Conservation (phyloP, 2,797 vertebrate species). For the Columba guinea region DNA sequence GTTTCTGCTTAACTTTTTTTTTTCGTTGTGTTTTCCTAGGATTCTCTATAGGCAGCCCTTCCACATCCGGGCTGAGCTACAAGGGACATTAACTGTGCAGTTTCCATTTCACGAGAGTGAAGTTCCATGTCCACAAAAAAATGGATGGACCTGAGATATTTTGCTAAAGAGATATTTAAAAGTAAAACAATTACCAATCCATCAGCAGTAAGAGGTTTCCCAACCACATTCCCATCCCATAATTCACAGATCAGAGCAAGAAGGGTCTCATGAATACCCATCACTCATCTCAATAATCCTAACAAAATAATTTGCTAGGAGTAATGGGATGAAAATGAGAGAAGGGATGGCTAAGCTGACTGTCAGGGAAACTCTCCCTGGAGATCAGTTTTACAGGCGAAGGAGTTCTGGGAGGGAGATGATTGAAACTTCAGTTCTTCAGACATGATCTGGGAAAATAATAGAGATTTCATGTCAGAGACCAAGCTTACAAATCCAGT, state of each 20-base stretch:
- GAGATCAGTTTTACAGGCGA: not conserved
- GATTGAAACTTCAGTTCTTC: not conserved
- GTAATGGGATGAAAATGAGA: conserved; percentile 22
- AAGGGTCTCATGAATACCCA: not conserved
- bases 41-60: not conserved
- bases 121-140: conserved; percentile 7
- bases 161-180: conserved; percentile 39
- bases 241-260: not conserved
- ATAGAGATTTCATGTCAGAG: not conserved
- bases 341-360: not conserved
- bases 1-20: not conserved
- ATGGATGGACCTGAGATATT: conserved; percentile 37
- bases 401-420: not conserved
- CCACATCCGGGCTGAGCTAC: not conserved
- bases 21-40: not conserved
- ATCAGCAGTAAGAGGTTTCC: conserved; percentile 27
- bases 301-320: conserved; percentile 8
- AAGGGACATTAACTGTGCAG: conserved; percentile 47
- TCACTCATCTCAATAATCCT: not conserved
- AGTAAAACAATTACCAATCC: conserved; percentile 60
- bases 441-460: not conserved
- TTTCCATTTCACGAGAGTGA: conserved; percentile 44
- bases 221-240: not conserved
- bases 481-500: not conserved
- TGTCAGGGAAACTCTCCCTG: not conserved